These are phyloP conservation scores for Riptortus pedestris DNA, from an alignment of 1,140 invertebrate genomes.

Conservation along the genomic window DNA sequence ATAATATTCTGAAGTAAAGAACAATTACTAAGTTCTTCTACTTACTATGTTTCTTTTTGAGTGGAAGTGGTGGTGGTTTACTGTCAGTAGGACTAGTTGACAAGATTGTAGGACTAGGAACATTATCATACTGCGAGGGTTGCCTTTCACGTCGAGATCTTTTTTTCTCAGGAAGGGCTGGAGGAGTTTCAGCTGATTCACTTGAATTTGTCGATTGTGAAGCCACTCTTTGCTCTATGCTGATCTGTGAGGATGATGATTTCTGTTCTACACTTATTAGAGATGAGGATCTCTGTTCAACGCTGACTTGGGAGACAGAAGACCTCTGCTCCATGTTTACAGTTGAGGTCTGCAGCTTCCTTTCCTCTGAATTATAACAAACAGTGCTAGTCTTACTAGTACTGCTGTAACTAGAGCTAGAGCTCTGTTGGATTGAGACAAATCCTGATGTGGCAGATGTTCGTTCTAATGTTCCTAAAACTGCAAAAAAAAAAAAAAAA, in stretches of 20 bases:
- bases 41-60: conserved; percentile 90
- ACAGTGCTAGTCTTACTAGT: conserved; percentile 12
- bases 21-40: no score
- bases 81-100: conserved; percentile 35
- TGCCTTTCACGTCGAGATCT: conserved; percentile 44
- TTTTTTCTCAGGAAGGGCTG: conserved; percentile 52
- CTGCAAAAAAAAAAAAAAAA: neutral
- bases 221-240: neutral
- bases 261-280: neutral
- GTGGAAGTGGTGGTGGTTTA: conserved; percentile 76
- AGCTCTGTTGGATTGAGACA: conserved; percentile 55
- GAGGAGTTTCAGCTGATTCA: conserved; percentile 38
- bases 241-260: neutral
- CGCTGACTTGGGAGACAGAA: neutral
- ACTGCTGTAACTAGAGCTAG: conserved; percentile 31
- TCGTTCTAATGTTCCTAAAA: conserved; percentile 19
- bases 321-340: conserved; percentile 10
- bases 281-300: conserved; percentile 4
- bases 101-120: conserved; percentile 41
- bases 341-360: neutral
- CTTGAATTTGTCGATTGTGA: neutral
- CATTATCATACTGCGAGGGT: conserved; percentile 65
- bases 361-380: neutral
- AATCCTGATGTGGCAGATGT: conserved; percentile 47
- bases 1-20: no score